Evolutionary conservation across 2,797 vertebrate species (phyloP).

Genomic region (Megaceryle alcyon): DNA sequence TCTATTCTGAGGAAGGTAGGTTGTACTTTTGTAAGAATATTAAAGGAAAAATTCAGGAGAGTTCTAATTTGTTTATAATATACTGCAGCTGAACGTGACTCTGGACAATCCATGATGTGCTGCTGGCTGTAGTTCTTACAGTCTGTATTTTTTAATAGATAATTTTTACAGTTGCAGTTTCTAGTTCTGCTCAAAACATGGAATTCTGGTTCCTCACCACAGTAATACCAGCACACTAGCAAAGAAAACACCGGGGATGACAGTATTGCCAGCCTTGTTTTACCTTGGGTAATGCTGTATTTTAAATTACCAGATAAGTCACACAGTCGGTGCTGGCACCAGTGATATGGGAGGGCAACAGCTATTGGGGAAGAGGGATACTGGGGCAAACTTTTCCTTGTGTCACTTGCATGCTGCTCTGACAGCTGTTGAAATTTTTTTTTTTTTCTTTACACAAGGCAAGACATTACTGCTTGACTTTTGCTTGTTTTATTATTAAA

Average conservation of each 20-base stretch:
- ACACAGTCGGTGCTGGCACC: neutral
- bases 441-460: neutral
- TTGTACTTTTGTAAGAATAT: neutral
- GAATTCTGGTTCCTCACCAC: neutral
- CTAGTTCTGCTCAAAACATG: neutral
- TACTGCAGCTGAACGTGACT: neutral
- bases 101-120: neutral
- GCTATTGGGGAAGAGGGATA: neutral
- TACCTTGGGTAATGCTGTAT: neutral
- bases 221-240: neutral
- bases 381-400: neutral
- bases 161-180: neutral
- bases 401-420: neutral
- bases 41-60: neutral
- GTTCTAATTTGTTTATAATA: neutral
- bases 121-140: neutral
- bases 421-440: neutral
- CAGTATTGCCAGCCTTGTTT: neutral
- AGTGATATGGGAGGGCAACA: neutral
- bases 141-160: neutral
- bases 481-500: neutral
- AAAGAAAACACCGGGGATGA: neutral
- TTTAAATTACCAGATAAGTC: neutral
- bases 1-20: neutral
- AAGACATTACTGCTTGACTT: neutral